phyloP scores from a whole-genome alignment of 92 coral and sea anemone species.

The Chrysogorgia sp. region DNA sequence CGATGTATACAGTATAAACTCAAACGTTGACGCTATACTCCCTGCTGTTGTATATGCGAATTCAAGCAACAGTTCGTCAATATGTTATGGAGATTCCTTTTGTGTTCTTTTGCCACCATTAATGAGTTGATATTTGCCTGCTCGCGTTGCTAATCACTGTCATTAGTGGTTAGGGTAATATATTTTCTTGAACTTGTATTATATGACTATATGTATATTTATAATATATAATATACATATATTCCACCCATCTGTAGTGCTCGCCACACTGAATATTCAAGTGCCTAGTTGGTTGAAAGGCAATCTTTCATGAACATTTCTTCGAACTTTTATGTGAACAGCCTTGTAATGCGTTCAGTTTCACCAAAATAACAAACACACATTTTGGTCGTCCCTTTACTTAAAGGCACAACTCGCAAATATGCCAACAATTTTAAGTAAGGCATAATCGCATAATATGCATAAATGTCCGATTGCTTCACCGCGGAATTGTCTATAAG shows the following conservation, averaged over 20 bases:
- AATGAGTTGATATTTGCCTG: too few relatives aligned
- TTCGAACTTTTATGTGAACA: neutral
- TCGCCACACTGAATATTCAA: neutral
- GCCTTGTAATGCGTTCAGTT: neutral
- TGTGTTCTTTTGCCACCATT: neutral
- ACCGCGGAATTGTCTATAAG: neutral
- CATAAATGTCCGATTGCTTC: slow-evolving; percentile 1
- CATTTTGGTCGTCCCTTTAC: neutral
- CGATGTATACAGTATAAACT: too few relatives aligned
- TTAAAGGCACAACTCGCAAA: neutral
- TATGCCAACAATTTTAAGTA: slow-evolving; percentile 33
- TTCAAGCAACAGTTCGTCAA: too few relatives aligned
- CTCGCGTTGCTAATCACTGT: too few relatives aligned
- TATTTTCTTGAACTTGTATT: too few relatives aligned
- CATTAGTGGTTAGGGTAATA: too few relatives aligned
- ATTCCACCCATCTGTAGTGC: too few relatives aligned
- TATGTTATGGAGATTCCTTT: neutral
- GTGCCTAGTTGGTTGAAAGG: neutral
- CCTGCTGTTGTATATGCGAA: slow-evolving; percentile 4
- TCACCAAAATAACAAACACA: slow-evolving; percentile 2
- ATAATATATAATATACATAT: too few relatives aligned
- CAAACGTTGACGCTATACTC: neutral
- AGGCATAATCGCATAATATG: neutral
- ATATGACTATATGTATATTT: too few relatives aligned
- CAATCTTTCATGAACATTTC: neutral